Conservation (phyloP, 2,888 invertebrate species). For the Vandiemenella viatica region DNA sequence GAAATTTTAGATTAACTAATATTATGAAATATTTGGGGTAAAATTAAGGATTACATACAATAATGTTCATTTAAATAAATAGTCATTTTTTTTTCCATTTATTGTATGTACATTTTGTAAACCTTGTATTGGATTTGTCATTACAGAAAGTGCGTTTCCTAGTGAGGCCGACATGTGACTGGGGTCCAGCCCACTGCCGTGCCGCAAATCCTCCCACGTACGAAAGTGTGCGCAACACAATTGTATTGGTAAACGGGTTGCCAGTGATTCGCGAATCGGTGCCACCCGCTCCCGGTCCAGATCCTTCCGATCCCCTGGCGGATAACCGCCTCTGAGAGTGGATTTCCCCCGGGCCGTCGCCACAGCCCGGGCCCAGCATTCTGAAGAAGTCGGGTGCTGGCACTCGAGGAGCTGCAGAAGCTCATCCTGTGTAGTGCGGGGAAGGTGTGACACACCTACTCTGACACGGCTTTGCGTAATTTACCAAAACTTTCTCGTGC, state of each 20-base stretch:
- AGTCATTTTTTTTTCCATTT: too few species aligned
- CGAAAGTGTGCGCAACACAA: slow-evolving; percentile 33
- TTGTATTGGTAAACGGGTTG: slow-evolving; percentile 31
- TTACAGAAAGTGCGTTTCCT: slow-evolving; percentile 43
- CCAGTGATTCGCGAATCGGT: slow-evolving; percentile 23
- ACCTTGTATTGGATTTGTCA: too few species aligned
- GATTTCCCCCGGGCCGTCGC: background rate
- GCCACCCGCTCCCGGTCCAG: too few species aligned
- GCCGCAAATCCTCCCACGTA: slow-evolving; percentile 27
- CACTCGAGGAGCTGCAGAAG: background rate
- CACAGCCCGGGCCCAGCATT: slow-evolving; percentile 7
- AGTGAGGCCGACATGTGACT: slow-evolving; percentile 51
- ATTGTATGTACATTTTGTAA: too few species aligned
- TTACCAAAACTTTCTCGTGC: too few species aligned
- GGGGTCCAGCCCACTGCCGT: slow-evolving; percentile 43
- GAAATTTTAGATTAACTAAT: too few species aligned
- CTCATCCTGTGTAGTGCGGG: slow-evolving; percentile 1
- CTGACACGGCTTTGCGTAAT: background rate
- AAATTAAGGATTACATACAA: too few species aligned
- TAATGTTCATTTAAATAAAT: too few species aligned
- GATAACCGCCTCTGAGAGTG: slow-evolving; percentile 15
- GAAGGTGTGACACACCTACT: background rate
- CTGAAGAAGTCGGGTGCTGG: slow-evolving; percentile 4
- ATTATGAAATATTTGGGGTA: too few species aligned
- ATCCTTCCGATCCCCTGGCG: slow-evolving; percentile 13